phyloP scores from a whole-genome alignment of 2,888 invertebrate species.

The Coelinius sp. region DNA sequence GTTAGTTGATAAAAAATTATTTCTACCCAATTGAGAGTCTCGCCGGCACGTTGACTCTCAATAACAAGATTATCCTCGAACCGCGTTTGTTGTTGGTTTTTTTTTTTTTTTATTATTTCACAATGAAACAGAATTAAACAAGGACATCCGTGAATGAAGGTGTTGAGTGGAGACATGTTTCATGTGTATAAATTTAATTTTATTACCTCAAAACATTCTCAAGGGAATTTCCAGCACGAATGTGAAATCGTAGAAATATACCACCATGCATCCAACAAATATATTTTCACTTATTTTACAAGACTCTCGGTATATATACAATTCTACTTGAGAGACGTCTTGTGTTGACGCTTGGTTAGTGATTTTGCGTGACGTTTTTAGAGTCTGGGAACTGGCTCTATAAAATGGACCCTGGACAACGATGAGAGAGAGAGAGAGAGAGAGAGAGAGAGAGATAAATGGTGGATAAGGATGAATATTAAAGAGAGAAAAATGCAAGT shows the following conservation, averaged over 20 bases:
- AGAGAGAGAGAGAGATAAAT: neutral
- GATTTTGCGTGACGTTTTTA: conserved; percentile 50
- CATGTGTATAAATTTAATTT: neutral
- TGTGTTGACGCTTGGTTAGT: conserved; percentile 47
- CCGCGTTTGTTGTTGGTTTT: conserved; percentile 17
- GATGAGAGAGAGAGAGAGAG: neutral
- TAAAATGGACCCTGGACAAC: conserved; percentile 47
- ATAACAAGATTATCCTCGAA: conserved; percentile 45
- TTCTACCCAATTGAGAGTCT: neutral
- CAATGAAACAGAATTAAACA: neutral
- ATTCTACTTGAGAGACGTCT: conserved; percentile 37
- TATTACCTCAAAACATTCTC: neutral
- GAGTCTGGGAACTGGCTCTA: conserved; percentile 52
- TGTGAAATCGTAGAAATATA: conserved; percentile 29
- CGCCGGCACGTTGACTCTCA: conserved; percentile 35
- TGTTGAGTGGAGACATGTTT: conserved; percentile 10
- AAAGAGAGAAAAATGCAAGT: conserved; percentile 26
- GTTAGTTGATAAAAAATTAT: neutral
- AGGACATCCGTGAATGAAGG: neutral
- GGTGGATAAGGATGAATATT: neutral
- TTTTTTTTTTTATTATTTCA: conserved; percentile 13
- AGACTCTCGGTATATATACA: neutral
- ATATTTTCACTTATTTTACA: conserved; percentile 11
- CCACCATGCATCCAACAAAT: conserved; percentile 20
- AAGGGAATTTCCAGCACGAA: neutral